Base-by-base conservation (phyloP, 2,797 vertebrate species). In the Distichodus sexfasciatus region DNA sequence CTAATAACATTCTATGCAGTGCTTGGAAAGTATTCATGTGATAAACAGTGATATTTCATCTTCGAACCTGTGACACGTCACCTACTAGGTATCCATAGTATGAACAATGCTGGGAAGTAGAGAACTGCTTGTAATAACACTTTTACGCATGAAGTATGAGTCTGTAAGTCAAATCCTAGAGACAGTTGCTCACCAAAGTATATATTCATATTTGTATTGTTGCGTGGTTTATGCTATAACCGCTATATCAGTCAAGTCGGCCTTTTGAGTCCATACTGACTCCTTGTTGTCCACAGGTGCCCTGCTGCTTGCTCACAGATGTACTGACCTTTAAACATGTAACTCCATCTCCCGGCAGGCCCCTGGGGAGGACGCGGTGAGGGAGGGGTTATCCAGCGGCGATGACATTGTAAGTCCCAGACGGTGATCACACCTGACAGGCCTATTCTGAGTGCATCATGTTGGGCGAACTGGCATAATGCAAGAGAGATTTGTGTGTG, bases 251-350 rank as follows among this genome's bases (percentile, higher is more conserved):
- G n/a, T n/a, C n/a, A n/a, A n/a, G n/a, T n/a, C n/a, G n/a, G n/a
- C n/a, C n/a, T 29, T 14, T 50, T 23, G 15, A 1, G 19, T 38
- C 33, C 53, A 57, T 11, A 2, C 26, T 31, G 21, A 41, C 28
- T 43, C 51, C 35, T 44, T 47, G 3, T 19, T 33, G 17, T 10
- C 46, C 26, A 43, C 19, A 7, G 43, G 8, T 15, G n/a, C 38
- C 12, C 55, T 41, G 51, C 6, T 23, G 46, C 23, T 57, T 38
- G 35, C 41, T 44, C 48, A 17, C 10, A 46, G 36, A 64, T 48
- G 47, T 62, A 17, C 55, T 74, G 75, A 77, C 61, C 62, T 69
- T 61, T 66, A 44, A 67, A 43, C 38, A 65, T 17, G 72, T 74
- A 28, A 14, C 51, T 51, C 15, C 48, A 44, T 40, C 66, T 31